Conservation (phyloP, 2,888 invertebrate genomes). For the Tiphia femorata region DNA sequence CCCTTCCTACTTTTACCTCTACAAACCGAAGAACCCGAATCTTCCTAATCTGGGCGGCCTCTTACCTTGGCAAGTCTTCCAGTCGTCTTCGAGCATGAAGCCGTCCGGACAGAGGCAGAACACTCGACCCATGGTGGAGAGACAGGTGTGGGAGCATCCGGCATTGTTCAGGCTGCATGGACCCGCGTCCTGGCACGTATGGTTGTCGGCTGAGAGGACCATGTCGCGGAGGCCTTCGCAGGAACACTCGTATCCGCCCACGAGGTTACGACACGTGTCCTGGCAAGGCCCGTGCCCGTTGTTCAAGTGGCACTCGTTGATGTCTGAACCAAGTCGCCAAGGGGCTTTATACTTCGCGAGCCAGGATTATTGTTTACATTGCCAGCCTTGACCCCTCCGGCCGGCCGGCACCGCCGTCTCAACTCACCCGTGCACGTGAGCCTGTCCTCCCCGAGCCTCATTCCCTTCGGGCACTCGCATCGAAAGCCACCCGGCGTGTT, state of each 20-base stretch:
- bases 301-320: slow-evolving; percentile 75
- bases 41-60: too few species aligned
- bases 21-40: too few species aligned
- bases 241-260: slow-evolving; percentile 74
- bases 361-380: too few species aligned
- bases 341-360: too few species aligned
- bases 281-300: slow-evolving; percentile 78
- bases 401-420: too few species aligned
- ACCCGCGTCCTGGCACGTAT: slow-evolving; percentile 73
- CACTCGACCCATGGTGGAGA: slow-evolving; percentile 72
- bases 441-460: slow-evolving; percentile 55
- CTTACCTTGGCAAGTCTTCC: slow-evolving; percentile 67
- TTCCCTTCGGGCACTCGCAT: slow-evolving; percentile 66
- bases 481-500: slow-evolving; percentile 77
- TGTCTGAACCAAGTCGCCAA: slow-evolving; percentile 68
- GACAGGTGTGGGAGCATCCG: slow-evolving; percentile 75
- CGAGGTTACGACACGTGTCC: slow-evolving; percentile 74
- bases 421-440: slow-evolving; percentile 58
- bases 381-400: too few species aligned
- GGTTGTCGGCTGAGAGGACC: slow-evolving; percentile 71
- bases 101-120: slow-evolving; percentile 67
- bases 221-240: slow-evolving; percentile 74
- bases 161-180: slow-evolving; percentile 72
- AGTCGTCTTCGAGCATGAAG: slow-evolving; percentile 64
- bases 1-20: too few species aligned